Evolutionary conservation across 1,140 invertebrate species (phyloP), one percentile per base, ranked within the genome.

Genomic region (Caenorhabditis brenneri): DNA sequence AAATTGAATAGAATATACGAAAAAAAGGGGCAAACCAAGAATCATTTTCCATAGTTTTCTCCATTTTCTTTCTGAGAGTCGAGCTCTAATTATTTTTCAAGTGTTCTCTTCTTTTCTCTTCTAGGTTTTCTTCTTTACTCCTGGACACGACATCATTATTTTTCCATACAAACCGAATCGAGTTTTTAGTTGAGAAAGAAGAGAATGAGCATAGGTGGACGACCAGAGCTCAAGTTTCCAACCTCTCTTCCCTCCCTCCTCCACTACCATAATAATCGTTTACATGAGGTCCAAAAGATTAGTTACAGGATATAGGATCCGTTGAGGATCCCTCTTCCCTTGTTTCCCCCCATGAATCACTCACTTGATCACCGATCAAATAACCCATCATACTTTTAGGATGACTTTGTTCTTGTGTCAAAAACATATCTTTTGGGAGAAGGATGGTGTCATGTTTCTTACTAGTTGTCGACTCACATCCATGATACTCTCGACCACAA

Each of bases 21-120:
- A 55, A 19, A 19, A 74, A 65, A 36, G 9, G 22, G 16, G n/a
- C n/a, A 33, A 74, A 42, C 65, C 36, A 42, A 74, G 33, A 74
- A 42, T 74, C 60, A 65, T n/a, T 65, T 19, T 65, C 16, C 7
- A 65, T 58, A 65, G 58, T 27, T 65, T 27, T n/a, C 27, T 27
- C 51, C 5, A n/a, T 10, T 10, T 55, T 10, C 24, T 22, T 19
- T 4, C 6, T 10, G 33, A 60, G 31, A 33, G 10, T 46, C 36
- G n/a, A 24, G 65, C 36, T 42, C 36, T 74, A 74, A 74, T 74
- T 74, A 74, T 74, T 74, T 74, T 74, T 74, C 65, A 74, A 74
- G 65, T 74, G 36, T 74, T 74, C 65, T 74, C 29, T n/a, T 74
- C 65, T 42, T 74, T 31, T 42, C 36, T 31, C 22, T 31, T 31